phyloP scores from a whole-genome alignment of 2,113 vertebrate species.

The Scopus umbretta region DNA sequence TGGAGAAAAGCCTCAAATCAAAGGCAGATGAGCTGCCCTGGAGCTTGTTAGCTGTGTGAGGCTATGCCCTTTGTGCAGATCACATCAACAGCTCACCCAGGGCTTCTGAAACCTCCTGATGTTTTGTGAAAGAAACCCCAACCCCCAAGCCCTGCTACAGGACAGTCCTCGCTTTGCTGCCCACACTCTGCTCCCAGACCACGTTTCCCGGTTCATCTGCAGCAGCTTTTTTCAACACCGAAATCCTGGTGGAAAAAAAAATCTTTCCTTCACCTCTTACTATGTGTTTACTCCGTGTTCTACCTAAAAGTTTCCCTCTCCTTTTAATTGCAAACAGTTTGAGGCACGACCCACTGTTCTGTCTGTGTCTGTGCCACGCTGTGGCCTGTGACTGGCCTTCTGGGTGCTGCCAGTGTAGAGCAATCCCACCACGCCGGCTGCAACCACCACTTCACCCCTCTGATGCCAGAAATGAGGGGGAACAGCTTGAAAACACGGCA shows the following conservation, averaged over 20 bases:
- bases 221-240: not conserved
- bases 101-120: not conserved
- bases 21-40: conserved; percentile 9
- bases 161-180: not conserved
- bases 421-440: not conserved
- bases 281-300: not conserved
- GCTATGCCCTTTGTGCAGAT: not conserved
- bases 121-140: not conserved
- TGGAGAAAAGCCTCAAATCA: conserved; percentile 14
- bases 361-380: rapidly evolving
- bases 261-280: not conserved
- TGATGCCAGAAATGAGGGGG: not conserved
- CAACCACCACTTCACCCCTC: not conserved
- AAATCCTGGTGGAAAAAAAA: not conserved
- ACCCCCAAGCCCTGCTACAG: not conserved
- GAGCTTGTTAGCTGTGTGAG: not conserved
- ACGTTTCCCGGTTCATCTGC: not conserved
- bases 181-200: not conserved
- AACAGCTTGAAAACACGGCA: rapidly evolving
- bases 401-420: not conserved
- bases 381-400: too few species aligned
- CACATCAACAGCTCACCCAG: not conserved
- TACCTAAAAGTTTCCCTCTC: not conserved
- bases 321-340: not conserved
- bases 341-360: rapidly evolving